These are phyloP conservation scores for Orthonychiurus folsomi DNA, from an alignment of 2,888 invertebrate species.

Conservation along the genomic window DNA sequence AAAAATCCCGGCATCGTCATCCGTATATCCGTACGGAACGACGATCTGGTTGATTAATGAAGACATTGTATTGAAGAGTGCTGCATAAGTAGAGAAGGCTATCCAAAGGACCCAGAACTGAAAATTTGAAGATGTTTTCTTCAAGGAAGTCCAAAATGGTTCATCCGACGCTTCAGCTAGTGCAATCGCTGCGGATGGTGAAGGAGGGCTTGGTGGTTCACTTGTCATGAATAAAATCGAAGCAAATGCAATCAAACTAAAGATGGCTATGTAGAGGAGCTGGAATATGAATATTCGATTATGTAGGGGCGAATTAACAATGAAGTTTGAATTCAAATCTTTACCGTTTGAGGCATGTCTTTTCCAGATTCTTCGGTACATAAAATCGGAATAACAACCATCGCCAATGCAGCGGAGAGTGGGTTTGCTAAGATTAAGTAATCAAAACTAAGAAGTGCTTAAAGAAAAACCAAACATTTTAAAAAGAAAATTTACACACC, in stretches of 20 bases:
- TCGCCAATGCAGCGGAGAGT: conserved; percentile 20
- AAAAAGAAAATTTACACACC: conserved; percentile 11
- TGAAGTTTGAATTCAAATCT: conserved; percentile 2
- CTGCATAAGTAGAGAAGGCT: conserved; percentile 23
- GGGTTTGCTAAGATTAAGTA: conserved; percentile 19
- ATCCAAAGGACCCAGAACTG: conserved; percentile 22
- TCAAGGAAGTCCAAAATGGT: conserved; percentile 21
- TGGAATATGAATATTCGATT: conserved; percentile 6
- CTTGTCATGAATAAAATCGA: conserved; percentile 18
- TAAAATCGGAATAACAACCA: conserved; percentile 20
- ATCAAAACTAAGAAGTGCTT: conserved; percentile 4
- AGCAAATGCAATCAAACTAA: conserved; percentile 16
- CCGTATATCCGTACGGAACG: conserved; percentile 19
- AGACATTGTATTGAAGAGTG: conserved; percentile 21
- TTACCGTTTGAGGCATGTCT: conserved; percentile 25
- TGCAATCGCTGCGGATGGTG: conserved; percentile 20
- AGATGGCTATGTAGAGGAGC: conserved; percentile 17
- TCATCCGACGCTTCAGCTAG: conserved; percentile 20
- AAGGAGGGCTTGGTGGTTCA: conserved; percentile 22
- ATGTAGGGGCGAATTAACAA: too few relatives aligned
- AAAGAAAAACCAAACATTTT: neutral
- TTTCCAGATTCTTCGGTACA: conserved; percentile 10
- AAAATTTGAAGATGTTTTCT: conserved; percentile 14
- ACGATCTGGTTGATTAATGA: conserved; percentile 28
- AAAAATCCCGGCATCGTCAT: conserved; percentile 24